Base-by-base conservation (phyloP, 2,797 vertebrate species). In the Parauchenoglanis ngamensis region DNA sequence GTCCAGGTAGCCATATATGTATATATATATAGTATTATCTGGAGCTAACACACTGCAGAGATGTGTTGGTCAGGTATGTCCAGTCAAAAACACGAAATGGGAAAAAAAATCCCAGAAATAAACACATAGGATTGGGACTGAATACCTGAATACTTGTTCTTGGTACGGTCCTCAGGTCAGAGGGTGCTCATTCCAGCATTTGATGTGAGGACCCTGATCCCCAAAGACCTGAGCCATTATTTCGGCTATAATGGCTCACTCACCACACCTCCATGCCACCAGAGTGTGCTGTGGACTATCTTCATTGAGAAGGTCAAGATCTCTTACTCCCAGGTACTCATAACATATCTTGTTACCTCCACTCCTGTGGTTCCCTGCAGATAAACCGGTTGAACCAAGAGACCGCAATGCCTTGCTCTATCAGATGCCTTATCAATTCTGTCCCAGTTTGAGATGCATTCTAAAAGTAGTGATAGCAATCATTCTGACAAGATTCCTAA, bases 221-320 rank as follows among this genome's bases (percentile, higher is more conserved):
- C 98, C 0, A 90, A 92, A 1, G 94, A 97, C 86, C 93, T 98
- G 79, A 93, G 93, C 13, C 92, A 89, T 35, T 99, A 97, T 92
- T 99, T 97, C 90, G 96, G 95, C 77, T 99, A 99, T 87, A 97
- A 97, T 0, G 98, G 98, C 73, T 99, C 98, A 25, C 94, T 99
- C 56, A 99, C 98, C 23, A 99, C 98, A 0, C 98, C 98, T 0
- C 97, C 98, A 23, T 99, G 98, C 92, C 93, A 94, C 92, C 96
- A 98, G 94, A 95, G 95, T 0, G 98, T 98, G 84, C 95, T 95
- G 91, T 99, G 98, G 98, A 97, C 96, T 0, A 35, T 99, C 81
- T 98, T 99, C 91, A 94, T 96, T 80, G 95, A 98, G 92, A 97
- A 95, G 1, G 90, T 98, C 86, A 90, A 86, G 76, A 94, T 99